phyloP scores from a whole-genome alignment of 1,140 invertebrate genomes.

The Drosophila murphyi region DNA sequence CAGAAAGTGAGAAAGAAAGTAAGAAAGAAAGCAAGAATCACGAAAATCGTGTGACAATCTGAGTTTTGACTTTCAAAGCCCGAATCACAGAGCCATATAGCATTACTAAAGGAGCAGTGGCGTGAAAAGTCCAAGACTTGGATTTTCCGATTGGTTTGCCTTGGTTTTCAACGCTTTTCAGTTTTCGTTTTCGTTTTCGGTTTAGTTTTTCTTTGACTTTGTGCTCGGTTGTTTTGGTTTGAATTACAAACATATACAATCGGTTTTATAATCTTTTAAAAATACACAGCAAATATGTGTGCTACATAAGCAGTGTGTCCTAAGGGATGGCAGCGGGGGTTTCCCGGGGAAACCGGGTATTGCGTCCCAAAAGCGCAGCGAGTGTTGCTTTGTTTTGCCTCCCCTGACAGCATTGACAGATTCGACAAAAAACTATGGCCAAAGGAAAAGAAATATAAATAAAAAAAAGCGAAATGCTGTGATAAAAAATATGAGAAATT shows the following conservation, averaged over 20 bases:
- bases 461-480: constrained; percentile 45
- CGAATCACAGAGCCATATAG: constrained; percentile 54
- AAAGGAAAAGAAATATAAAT: constrained; percentile 28
- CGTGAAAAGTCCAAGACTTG: constrained; percentile 33
- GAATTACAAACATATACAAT: constrained; percentile 38
- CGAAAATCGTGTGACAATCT: constrained; percentile 14
- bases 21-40: constrained; percentile 9
- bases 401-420: constrained; percentile 77
- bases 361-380: constrained; percentile 70
- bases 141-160: constrained; percentile 49
- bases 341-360: neutral
- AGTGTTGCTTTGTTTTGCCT: constrained; percentile 53
- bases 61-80: constrained; percentile 7
- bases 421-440: constrained; percentile 79
- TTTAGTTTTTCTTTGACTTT: constrained; percentile 33
- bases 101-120: constrained; percentile 64
- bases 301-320: constrained; percentile 48
- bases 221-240: constrained; percentile 42
- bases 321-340: neutral
- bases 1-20: neutral
- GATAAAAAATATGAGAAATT: constrained; percentile 66
- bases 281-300: constrained; percentile 78
- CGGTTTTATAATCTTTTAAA: constrained; percentile 80
- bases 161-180: constrained; percentile 47
- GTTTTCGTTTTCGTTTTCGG: constrained; percentile 23